These are phyloP conservation scores for Nezara viridula DNA, from an alignment of 2,888 invertebrate species.

Conservation along the genomic window DNA sequence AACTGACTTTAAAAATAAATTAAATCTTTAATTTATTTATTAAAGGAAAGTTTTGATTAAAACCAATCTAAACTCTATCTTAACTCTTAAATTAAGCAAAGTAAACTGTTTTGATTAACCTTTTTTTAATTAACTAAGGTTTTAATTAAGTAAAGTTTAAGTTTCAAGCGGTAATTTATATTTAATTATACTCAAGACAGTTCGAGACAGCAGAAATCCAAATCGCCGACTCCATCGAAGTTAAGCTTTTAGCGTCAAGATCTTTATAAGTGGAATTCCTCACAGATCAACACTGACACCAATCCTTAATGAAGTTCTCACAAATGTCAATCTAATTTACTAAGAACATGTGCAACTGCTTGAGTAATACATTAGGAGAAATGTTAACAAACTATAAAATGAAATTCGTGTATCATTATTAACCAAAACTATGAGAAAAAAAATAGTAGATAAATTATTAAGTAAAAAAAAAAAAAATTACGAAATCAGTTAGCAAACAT, in stretches of 20 bases:
- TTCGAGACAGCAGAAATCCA: not conserved
- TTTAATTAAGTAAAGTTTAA: not conserved
- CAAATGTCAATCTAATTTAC: not conserved
- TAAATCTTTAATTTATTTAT: too few relatives aligned
- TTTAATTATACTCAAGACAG: not conserved
- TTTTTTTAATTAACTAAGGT: constrained; percentile 2
- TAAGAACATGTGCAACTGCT: not conserved
- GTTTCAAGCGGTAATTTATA: not conserved
- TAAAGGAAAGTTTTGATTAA: not conserved
- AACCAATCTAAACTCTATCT: not conserved
- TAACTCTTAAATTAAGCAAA: not conserved
- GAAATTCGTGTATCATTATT: not conserved
- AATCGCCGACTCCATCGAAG: not conserved
- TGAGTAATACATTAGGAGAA: not conserved
- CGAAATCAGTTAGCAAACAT: not conserved
- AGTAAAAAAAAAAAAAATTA: not conserved
- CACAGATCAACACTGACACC: not conserved
- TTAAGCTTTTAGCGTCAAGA: not conserved
- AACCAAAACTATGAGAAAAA: not conserved
- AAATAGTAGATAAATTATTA: not conserved
- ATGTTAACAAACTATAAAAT: not conserved
- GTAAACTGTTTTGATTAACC: not conserved
- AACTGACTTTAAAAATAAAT: too few relatives aligned
- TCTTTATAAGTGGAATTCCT: not conserved
- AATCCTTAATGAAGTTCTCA: not conserved